Base-by-base conservation (phyloP, 2,797 vertebrate genomes). In the Catostomus latipinnis region DNA sequence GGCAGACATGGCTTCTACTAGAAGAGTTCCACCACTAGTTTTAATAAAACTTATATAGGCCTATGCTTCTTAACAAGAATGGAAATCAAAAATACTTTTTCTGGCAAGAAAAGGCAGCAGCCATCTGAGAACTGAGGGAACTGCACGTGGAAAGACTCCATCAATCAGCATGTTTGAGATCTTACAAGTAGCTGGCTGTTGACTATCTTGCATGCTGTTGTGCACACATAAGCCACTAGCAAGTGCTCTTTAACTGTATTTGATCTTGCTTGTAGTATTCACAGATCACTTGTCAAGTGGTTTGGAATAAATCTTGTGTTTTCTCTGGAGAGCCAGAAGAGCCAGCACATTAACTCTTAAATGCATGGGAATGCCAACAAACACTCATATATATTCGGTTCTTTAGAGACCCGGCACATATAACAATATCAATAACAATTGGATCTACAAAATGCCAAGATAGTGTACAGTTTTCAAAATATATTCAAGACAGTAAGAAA, bases 211-310 rank as follows among this genome's bases (percentile, higher is more conserved):
- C 79, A 73, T 66, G 79, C 83, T 94, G 95, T 89, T 92, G 90
- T 96, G 93, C 90, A 89, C 88, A 80, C 77, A 88, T 85, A 57
- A 91, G 81, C 96, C 96, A 90, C 96, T 96, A 96, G 96, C 93
- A 95, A 95, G 95, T 95, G 96, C 95, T 97, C 94, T 96, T 96
- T 92, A 95, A 94, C 91, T 96, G 93, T 86, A 93, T 94, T 93
- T 65, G 93, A 84, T 70, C 71, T 76, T 10, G 52, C 63, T 80
- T 75, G 53, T 50, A 60, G 84, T 50, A 6, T 75, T 71, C 11
- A 12, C 57, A 70, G 12, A 68, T 60, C 43, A 50, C 74, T 18
- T 18, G 49, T 3, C 22, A 65, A 45, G 58, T 22, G 56, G 4
- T 0, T 1, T 22, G 43, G 50, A 6, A 14, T 2, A n/a, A 13